Evolutionary conservation across 2,797 vertebrate genomes (phyloP).

Genomic region (Apodemus agrarius): DNA sequence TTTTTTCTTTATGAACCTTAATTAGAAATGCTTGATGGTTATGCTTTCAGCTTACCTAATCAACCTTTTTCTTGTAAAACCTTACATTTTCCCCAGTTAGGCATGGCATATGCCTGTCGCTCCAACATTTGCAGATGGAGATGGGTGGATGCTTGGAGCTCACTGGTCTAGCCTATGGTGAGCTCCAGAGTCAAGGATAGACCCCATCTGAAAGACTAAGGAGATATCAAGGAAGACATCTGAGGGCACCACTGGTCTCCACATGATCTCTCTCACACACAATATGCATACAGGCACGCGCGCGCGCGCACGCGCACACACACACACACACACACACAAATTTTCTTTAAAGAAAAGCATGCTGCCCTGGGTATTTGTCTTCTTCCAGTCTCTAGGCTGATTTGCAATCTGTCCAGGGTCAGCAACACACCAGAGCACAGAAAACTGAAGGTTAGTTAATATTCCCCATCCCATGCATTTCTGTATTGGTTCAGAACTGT

Average conservation of each 20-base stretch:
- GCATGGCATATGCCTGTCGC: neutral
- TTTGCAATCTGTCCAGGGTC: neutral
- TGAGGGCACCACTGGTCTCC: neutral
- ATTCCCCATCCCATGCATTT: neutral
- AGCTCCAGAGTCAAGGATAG: neutral
- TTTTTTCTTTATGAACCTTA: conserved; percentile 59
- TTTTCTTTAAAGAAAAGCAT: neutral
- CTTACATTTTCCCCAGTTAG: conserved; percentile 52
- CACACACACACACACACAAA: neutral
- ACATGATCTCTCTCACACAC: too few species aligned
- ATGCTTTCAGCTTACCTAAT: conserved; percentile 57
- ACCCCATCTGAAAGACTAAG: neutral
- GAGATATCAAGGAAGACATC: neutral
- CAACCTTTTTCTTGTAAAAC: conserved; percentile 52
- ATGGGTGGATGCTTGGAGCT: neutral
- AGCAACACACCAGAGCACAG: neutral
- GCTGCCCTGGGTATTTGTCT: neutral
- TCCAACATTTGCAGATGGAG: neutral
- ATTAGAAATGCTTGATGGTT: conserved; percentile 67
- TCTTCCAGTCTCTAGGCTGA: neutral
- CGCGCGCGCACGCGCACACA: too few species aligned
- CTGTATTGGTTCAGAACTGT: too few species aligned
- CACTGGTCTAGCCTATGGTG: neutral
- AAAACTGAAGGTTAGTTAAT: neutral
- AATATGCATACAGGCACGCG: neutral